Evolutionary conservation across 2,113 vertebrate genomes (phyloP).

Genomic region (Mystacornis crossleyi): DNA sequence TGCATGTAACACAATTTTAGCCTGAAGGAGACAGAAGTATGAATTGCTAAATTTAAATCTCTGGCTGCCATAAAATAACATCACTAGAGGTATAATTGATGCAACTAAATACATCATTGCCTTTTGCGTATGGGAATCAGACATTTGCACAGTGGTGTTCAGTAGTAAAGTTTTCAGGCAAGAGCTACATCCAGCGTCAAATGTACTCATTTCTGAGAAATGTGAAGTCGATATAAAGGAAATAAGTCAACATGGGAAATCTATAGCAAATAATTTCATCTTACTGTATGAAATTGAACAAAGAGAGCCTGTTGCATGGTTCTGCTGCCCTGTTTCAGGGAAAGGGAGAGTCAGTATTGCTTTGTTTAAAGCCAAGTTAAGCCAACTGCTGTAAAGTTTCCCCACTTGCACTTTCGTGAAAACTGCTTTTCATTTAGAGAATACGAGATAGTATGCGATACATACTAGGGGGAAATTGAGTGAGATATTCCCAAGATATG

Average conservation of each 20-base stretch:
- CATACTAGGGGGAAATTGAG: not conserved
- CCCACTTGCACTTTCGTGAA: not conserved
- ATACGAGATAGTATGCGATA: not conserved
- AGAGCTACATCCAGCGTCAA: not conserved
- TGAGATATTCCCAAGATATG: not conserved
- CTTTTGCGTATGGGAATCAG: not conserved
- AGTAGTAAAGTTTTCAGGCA: not conserved
- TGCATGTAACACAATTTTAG: not conserved
- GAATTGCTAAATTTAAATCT: not conserved
- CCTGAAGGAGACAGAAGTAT: not conserved
- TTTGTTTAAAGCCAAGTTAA: not conserved
- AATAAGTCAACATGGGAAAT: not conserved
- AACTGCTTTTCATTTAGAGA: not conserved
- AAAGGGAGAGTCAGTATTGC: not conserved
- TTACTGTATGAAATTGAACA: not conserved
- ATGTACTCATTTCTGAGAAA: not conserved
- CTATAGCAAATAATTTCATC: not conserved
- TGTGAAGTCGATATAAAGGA: not conserved
- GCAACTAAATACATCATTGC: not conserved
- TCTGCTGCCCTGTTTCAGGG: not conserved
- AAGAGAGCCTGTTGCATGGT: not conserved
- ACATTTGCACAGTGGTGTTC: not conserved
- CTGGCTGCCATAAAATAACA: not conserved
- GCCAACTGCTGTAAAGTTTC: accelerated
- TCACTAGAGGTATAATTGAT: not conserved